phyloP scores from a whole-genome alignment of 2,113 vertebrate species.

The Calcarius ornatus region DNA sequence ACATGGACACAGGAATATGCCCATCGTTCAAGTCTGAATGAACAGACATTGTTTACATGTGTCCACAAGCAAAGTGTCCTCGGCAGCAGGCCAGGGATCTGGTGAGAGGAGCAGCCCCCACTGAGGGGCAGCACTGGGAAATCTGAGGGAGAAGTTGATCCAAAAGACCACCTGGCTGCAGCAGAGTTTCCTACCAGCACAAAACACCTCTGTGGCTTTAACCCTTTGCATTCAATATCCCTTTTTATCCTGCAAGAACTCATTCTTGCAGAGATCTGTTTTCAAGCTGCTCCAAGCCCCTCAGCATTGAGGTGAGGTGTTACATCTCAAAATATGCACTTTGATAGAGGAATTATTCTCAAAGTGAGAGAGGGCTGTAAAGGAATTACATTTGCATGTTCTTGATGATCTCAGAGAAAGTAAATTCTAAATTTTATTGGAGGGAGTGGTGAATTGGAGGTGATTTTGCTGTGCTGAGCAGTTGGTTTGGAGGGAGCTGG shows the following conservation, averaged over 20 bases:
- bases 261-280: neutral
- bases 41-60: too few species aligned
- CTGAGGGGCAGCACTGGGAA: neutral
- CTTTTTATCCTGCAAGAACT: neutral
- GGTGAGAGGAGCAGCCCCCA: neutral
- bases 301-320: neutral
- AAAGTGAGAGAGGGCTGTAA: neutral
- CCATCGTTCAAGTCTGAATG: too few species aligned
- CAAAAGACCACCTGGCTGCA: neutral
- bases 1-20: too few species aligned
- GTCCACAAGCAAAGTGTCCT: neutral
- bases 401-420: neutral
- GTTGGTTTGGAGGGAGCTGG: neutral
- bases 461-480: neutral
- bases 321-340: neutral
- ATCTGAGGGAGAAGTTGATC: neutral
- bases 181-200: neutral
- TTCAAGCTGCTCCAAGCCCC: neutral
- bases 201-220: neutral
- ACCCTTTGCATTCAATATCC: neutral
- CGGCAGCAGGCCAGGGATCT: neutral
- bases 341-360: neutral
- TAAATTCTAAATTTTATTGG: neutral
- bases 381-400: neutral
- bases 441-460: neutral